phyloP scores from a whole-genome alignment of 2,113 vertebrate species.

The Caranx melampygus region DNA sequence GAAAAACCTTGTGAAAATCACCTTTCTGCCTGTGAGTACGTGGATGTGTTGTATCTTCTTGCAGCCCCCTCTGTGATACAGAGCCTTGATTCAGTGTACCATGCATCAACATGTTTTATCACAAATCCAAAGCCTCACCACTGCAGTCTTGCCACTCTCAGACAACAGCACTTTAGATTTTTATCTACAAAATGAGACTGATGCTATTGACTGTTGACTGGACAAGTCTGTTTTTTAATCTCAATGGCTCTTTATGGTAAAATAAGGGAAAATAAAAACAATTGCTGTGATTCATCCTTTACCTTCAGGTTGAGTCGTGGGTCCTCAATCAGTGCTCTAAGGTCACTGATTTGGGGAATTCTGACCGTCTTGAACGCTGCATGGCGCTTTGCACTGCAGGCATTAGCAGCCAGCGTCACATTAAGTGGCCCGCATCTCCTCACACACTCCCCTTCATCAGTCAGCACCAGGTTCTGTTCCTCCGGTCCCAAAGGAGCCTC shows the following conservation, averaged over 20 bases:
- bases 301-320: slow-evolving; percentile 91
- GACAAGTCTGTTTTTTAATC: background rate
- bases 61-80: too few species aligned
- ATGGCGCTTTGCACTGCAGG: slow-evolving; percentile 88
- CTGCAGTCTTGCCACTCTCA: too few species aligned
- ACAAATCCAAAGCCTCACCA: too few species aligned
- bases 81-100: too few species aligned
- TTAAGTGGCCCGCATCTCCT: slow-evolving; percentile 90
- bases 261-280: background rate
- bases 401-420: slow-evolving; percentile 87
- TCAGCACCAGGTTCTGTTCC: slow-evolving; percentile 79
- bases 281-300: background rate
- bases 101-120: too few species aligned
- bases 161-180: too few species aligned
- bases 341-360: slow-evolving; percentile 90
- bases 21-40: too few species aligned
- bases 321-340: slow-evolving; percentile 91
- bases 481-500: slow-evolving; percentile 78
- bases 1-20: too few species aligned
- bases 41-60: too few species aligned
- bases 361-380: slow-evolving; percentile 94
- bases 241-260: background rate
- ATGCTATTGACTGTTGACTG: too few species aligned
- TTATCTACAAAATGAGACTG: too few species aligned
- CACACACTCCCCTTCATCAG: slow-evolving; percentile 92